Base-by-base conservation (phyloP, 1,140 invertebrate species). In the Bombus huntii region DNA sequence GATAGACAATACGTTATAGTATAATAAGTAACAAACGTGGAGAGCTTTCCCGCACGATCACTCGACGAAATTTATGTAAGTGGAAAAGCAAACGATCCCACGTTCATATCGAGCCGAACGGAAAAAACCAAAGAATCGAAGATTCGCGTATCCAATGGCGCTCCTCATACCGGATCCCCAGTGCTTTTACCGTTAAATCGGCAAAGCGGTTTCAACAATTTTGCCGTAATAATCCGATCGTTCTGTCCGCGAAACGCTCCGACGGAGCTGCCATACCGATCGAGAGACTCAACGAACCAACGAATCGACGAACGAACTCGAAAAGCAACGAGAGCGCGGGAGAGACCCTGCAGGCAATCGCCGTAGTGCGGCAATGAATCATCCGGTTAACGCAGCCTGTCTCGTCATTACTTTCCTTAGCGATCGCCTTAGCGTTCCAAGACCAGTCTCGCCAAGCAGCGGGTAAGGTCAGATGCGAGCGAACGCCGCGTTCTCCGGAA, bases 381-480 rank as follows among this genome's bases (percentile, higher is more conserved):
- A 88, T 90, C 82, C 81, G 44, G 90, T 89, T 85, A 91, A 91
- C 90, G 90, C 86, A 88, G 89, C 86, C 83, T 88, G 86, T 91
- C 86, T 91, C 88, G 87, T 91, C 83, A 87, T 91, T 91, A 90
- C 88, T 91, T 90, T 90, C 90, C 81, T 85, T 68, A 70, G 81
- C 84, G 87, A 91, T 91, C 82, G 42, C 68, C 77, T 77, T 34
- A 28, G 10, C 72, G 83, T 68, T 83, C 77, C 78, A 81, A 53
- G 80, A 83, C 80, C 75, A 80, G 83, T 83, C 77, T 65, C 68
- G 66, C 39, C 76, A 65, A 71, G 65, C 37, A 37, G 66, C 73
- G 57, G 80, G 71, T 91, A 89, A 90, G 88, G 84, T 89, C 86
- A 87, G 78, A 90, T 44, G 59, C 81, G 44, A 88, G 83, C 68